Evolutionary conservation across 2,888 invertebrate species (phyloP), one percentile per base, ranked within the genome.

Genomic region (Agonopterix arenella): DNA sequence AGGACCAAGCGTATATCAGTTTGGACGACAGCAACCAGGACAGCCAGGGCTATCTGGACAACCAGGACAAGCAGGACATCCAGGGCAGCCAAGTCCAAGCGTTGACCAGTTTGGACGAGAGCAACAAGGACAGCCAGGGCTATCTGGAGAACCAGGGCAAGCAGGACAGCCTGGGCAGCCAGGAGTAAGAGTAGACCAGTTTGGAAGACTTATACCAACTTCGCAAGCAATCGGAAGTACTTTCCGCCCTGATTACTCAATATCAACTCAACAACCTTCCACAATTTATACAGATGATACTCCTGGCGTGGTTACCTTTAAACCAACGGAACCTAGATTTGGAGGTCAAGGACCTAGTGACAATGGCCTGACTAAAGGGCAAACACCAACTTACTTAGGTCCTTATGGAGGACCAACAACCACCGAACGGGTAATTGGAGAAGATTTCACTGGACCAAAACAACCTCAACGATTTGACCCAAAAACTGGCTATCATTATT

Each of bases 401-500:
- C 40, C 40, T 2, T 11, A 41, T 41, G 36, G 8, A n/a, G 48
- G 43, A 11, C 18, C 36, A 11, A 48, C 57, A 0, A 44, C 61
- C 11, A 64, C 61, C n/a, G 58, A 61, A 45, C 66, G 44, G 42
- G 49, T 68, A 2, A 62, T 68, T 28, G 78, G 76, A 2, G 83
- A 86, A 75, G 76, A 84, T 42, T 85, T 86, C 45, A 76, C 64
- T 60, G 84, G 84, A 11, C 81, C 84, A 0, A 77, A 76, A 55
- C 79, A 76, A 57, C 61, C 62, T 3, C 84, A 80, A 57, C 70
- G 59, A 28, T 86, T 67, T 51, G 80, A 84, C 40, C 62, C 80
- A 0, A 50, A 68, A 55, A 68, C 72, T 36, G 89, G 89, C 3
- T 89, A 88, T 50, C 64, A 80, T 60, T 89, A 89, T 54, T 69